Conservation (phyloP, 2,797 vertebrate genomes). For the Graptemys geographica region DNA sequence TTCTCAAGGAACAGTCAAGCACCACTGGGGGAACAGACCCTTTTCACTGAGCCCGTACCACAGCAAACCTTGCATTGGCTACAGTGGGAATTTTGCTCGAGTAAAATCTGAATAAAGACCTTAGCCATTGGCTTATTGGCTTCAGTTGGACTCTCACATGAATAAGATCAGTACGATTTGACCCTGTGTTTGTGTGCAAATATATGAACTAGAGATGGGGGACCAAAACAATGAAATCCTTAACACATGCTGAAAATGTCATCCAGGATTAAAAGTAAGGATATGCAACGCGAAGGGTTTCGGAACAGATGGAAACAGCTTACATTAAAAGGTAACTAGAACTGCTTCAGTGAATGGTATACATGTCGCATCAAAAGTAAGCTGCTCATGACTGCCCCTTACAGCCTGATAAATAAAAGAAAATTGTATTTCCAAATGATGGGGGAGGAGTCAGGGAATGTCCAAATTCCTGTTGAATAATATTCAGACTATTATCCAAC, state of each 20-base stretch:
- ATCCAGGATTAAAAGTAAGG: background rate
- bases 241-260: background rate
- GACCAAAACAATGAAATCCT: background rate
- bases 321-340: background rate
- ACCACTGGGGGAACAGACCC: background rate
- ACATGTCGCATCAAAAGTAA: background rate
- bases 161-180: background rate
- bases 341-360: background rate
- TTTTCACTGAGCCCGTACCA: background rate
- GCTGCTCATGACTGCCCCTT: background rate
- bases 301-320: background rate
- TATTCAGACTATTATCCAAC: background rate
- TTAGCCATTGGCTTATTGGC: background rate
- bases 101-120: background rate
- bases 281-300: background rate
- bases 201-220: too few relatives aligned
- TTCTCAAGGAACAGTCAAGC: too few relatives aligned
- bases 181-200: background rate
- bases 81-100: background rate
- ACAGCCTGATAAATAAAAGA: background rate
- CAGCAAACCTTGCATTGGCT: background rate
- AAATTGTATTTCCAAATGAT: background rate
- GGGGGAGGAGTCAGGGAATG: slow-evolving; percentile 1
- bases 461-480: background rate
- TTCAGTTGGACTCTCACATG: background rate